Percentiles rank a stretch among this genome's conserved stretches.
Conservation (phyloP, 2,797 vertebrate genomes). For the Trematomus bernacchii region DNA sequence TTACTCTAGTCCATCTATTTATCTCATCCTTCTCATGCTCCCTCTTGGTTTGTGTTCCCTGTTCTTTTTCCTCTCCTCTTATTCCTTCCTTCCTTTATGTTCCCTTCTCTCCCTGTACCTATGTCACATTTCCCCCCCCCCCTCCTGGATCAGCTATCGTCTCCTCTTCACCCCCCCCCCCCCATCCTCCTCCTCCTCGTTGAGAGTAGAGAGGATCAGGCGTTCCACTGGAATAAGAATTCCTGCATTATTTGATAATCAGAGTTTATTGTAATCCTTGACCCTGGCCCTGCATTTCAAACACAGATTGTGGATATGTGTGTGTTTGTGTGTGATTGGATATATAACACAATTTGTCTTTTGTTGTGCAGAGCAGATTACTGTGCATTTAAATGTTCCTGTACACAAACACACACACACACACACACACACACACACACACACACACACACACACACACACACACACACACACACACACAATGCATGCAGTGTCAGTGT, state of each 20-base stretch:
- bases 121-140: neutral
- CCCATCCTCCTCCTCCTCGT: slow-evolving; percentile 27
- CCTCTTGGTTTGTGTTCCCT: no score
- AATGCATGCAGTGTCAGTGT: neutral
- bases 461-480: neutral
- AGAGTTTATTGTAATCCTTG: slow-evolving; percentile 89
- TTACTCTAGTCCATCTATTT: no score
- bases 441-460: neutral
- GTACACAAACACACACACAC: neutral
- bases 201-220: slow-evolving; percentile 65
- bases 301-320: slow-evolving; percentile 82
- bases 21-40: neutral
- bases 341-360: slow-evolving; percentile 7
- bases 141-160: slow-evolving; percentile 3
- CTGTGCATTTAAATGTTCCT: slow-evolving; percentile 26
- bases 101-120: no score
- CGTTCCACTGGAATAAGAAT: slow-evolving; percentile 85
- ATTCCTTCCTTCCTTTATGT: no score
- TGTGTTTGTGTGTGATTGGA: neutral
- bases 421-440: neutral
- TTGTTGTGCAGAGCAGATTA: slow-evolving; percentile 38
- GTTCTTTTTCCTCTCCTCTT: no score
- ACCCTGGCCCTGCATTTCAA: slow-evolving; percentile 88
- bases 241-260: slow-evolving; percentile 88
- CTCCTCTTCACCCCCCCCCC: neutral